phyloP scores from a whole-genome alignment of 2,113 vertebrate species.

The Lynx canadensis region DNA sequence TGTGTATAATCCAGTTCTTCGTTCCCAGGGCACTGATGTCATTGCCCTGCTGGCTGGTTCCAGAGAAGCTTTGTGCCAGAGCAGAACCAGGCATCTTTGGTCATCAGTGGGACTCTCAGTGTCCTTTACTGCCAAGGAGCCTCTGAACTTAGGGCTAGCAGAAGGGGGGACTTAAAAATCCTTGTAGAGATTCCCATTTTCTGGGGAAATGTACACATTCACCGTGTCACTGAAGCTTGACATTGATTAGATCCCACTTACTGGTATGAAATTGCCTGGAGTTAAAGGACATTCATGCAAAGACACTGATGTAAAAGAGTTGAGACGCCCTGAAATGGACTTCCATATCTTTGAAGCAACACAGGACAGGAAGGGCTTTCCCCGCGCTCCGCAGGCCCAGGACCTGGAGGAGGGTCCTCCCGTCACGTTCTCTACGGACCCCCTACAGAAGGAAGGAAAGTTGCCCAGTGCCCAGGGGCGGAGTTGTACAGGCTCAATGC shows the following conservation, averaged over 20 bases:
- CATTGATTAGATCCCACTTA: neutral
- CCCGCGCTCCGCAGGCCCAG: neutral
- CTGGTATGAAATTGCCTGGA: neutral
- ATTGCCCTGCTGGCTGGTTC: neutral
- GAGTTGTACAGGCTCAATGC: neutral
- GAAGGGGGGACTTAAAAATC: neutral
- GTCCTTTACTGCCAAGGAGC: neutral
- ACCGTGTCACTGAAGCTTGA: neutral
- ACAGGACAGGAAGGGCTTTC: neutral
- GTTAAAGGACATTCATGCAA: neutral
- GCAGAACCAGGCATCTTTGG: neutral
- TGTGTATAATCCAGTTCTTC: slow-evolving; percentile 11
- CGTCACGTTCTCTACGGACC: neutral
- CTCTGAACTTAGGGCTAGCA: neutral
- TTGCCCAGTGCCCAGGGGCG: neutral
- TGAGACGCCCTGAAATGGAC: neutral
- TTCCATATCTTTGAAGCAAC: neutral
- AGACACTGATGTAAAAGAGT: neutral
- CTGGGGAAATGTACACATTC: neutral
- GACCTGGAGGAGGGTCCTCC: neutral
- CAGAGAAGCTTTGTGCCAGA: neutral
- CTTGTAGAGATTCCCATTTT: neutral
- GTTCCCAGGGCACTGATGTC: slow-evolving; percentile 12
- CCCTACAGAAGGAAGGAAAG: neutral
- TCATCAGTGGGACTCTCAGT: neutral